A percentile compares a stretch with the other conserved stretches of the same genome.
phyloP scores from a whole-genome alignment of 2,797 vertebrate species.

The Argentina silus region DNA sequence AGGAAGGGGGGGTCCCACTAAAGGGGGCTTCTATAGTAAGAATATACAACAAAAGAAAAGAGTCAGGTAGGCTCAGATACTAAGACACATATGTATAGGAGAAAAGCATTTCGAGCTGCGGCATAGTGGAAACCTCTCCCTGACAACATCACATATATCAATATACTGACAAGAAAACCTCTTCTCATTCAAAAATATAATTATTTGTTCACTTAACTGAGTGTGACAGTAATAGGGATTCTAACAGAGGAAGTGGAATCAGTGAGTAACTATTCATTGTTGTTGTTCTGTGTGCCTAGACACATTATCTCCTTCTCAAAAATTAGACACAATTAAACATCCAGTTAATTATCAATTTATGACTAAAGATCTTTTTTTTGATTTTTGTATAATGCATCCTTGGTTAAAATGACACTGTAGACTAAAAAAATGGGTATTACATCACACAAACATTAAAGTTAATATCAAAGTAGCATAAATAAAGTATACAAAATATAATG shows the following conservation, averaged over 20 bases:
- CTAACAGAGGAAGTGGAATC: slow-evolving; percentile 6
- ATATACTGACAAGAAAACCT: not conserved
- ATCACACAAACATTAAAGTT: not conserved
- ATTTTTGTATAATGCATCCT: slow-evolving; percentile 17
- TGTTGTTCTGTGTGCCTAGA: slow-evolving; percentile 9
- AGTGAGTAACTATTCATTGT: slow-evolving; percentile 20
- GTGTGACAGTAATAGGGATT: too few relatives aligned
- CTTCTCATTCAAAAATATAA: not conserved
- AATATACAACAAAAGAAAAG: slow-evolving; percentile 30
- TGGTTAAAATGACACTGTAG: not conserved
- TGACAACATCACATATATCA: not conserved
- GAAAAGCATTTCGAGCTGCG: slow-evolving; percentile 14
- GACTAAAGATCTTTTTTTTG: slow-evolving; percentile 5
- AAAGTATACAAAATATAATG: not conserved
- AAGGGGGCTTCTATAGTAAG: slow-evolving; percentile 82
- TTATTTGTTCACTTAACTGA: not conserved
- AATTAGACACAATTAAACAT: not conserved
- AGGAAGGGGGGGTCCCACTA: slow-evolving; percentile 81
- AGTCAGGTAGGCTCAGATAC: slow-evolving; percentile 39
- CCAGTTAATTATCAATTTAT: slow-evolving; percentile 23
- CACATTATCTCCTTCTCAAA: slow-evolving; percentile 22
- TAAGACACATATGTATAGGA: slow-evolving; percentile 2
- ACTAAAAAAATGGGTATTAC: not conserved
- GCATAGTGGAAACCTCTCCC: not conserved
- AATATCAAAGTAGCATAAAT: not conserved